Conservation (phyloP, 2,797 vertebrate genomes). For the Apodemus agrarius region DNA sequence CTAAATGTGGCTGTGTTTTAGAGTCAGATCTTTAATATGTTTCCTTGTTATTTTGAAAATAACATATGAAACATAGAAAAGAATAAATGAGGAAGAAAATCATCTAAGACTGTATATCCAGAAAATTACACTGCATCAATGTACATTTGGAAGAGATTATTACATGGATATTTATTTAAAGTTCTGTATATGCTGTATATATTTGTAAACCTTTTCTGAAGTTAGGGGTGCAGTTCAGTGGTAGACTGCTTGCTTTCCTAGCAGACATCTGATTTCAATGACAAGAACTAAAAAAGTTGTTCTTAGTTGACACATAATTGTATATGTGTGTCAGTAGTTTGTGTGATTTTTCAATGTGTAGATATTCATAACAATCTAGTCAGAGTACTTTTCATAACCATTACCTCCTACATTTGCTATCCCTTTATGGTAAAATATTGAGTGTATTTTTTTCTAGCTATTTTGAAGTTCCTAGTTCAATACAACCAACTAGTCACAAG, state of each 20-base stretch:
- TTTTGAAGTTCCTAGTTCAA: not conserved
- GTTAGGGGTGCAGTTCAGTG: not conserved
- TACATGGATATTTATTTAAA: not conserved
- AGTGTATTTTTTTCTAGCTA: not conserved
- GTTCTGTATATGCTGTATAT: too few species aligned
- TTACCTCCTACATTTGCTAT: not conserved
- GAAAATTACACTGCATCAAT: not conserved
- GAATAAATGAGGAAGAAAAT: not conserved
- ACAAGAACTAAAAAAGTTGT: not conserved
- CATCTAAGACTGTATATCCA: not conserved
- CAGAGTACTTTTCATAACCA: not conserved
- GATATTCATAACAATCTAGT: not conserved
- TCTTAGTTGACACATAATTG: not conserved
- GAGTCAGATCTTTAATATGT: not conserved
- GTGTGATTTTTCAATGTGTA: not conserved
- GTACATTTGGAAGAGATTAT: not conserved
- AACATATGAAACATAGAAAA: not conserved
- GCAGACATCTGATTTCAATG: not conserved
- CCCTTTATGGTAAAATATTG: not conserved
- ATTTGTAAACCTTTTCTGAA: not conserved
- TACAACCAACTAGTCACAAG: too few species aligned
- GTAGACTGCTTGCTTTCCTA: not conserved
- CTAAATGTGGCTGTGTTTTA: not conserved
- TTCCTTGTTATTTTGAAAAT: slow-evolving; percentile 39
- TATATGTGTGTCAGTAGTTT: not conserved